Evolutionary conservation across 92 coral and sea anemone genomes (phyloP).

Genomic region (Porites lobata): DNA sequence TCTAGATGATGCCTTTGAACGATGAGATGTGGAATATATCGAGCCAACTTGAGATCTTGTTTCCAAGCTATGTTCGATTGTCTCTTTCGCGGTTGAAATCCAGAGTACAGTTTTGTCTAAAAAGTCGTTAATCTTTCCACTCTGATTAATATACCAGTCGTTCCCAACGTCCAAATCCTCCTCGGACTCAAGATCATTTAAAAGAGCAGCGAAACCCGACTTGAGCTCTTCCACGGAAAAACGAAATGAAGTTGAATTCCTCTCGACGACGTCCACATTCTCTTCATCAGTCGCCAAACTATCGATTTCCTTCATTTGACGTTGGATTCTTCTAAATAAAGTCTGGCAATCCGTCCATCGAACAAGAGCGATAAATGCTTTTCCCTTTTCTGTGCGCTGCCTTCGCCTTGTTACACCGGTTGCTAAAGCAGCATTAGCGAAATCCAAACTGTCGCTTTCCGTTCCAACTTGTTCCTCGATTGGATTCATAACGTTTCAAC

Average conservation of each 20-base stretch:
- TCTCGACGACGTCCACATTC: not conserved
- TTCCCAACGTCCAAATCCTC: conserved; percentile 1
- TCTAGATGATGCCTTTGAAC: not conserved
- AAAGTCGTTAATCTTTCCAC: not conserved
- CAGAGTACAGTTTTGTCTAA: not conserved
- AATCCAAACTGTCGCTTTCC: no score
- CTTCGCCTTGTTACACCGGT: no score
- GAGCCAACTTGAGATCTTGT: not conserved
- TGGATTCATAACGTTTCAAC: no score
- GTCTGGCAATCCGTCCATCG: conserved; percentile 14
- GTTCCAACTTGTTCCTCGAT: no score
- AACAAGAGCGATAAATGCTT: no score
- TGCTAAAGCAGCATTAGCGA: no score
- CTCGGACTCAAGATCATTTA: not conserved
- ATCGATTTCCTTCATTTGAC: not conserved
- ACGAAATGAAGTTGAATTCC: not conserved
- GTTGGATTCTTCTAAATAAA: not conserved
- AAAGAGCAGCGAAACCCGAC: not conserved
- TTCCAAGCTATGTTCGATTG: no score
- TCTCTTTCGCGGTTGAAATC: no score
- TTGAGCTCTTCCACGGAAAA: not conserved
- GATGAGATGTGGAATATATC: not conserved
- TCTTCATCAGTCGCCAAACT: not conserved
- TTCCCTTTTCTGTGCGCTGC: no score
- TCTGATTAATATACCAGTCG: not conserved